Conservation (phyloP, 2,888 invertebrate genomes). For the Oscheius sp. region DNA sequence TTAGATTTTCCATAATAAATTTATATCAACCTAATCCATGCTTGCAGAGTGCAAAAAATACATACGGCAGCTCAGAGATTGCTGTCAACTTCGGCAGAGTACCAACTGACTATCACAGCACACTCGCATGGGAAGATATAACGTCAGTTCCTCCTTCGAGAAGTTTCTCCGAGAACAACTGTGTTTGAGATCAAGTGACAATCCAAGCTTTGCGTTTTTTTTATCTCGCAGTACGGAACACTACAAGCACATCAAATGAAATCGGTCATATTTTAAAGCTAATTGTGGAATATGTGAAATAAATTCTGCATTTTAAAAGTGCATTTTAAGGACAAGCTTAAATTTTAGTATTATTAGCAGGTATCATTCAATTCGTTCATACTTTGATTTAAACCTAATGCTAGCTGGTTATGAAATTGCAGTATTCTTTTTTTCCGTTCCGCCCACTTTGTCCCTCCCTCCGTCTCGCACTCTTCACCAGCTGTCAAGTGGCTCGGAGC, state of each 20-base stretch:
- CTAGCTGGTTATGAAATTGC: background rate
- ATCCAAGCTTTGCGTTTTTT: no score
- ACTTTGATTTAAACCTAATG: no score
- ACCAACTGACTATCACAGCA: slow-evolving; percentile 29
- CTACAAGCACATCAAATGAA: no score
- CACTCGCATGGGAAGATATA: background rate
- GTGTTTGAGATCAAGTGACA: no score
- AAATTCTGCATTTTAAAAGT: no score
- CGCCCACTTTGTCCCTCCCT: slow-evolving; percentile 16
- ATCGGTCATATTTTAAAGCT: no score
- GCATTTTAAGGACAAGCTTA: no score
- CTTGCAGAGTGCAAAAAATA: slow-evolving; percentile 11
- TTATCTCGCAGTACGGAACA: no score
- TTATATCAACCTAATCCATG: background rate
- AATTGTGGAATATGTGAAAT: no score
- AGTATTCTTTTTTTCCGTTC: slow-evolving; percentile 13
- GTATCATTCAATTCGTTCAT: no score
- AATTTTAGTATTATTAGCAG: no score
- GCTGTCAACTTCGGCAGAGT: slow-evolving; percentile 17
- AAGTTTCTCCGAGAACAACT: slow-evolving; percentile 7
- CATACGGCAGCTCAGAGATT: no score
- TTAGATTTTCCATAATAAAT: background rate
- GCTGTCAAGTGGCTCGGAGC: slow-evolving; percentile 22
- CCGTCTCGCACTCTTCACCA: slow-evolving; percentile 5
- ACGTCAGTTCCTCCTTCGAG: slow-evolving; percentile 16